Evolutionary conservation across 2,113 vertebrate species (phyloP).

Genomic region (Heliornis fulica): DNA sequence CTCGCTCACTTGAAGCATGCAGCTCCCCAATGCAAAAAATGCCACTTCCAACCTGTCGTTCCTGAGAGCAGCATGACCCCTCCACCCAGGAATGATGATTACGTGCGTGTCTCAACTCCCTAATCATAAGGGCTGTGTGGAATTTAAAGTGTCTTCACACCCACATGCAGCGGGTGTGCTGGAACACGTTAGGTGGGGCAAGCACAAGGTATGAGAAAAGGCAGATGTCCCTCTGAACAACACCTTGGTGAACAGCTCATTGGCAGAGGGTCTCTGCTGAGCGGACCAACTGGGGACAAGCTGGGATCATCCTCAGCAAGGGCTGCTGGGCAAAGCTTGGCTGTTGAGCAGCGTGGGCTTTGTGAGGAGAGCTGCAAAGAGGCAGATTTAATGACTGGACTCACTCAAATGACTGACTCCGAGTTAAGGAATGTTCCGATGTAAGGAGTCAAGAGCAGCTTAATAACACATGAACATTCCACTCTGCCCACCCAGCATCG

Average conservation of each 20-base stretch:
- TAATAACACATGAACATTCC: not conserved
- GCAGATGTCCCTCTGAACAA: not conserved
- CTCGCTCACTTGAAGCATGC: not conserved
- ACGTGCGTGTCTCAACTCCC: not conserved
- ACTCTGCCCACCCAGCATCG: not conserved
- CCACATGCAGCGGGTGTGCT: not conserved
- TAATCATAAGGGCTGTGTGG: not conserved
- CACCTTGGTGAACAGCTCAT: not conserved
- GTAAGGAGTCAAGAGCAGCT: not conserved
- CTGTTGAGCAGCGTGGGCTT: not conserved
- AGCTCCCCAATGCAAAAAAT: not conserved
- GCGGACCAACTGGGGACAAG: not conserved
- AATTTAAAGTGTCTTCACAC: constrained; percentile 14
- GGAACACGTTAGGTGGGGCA: not conserved
- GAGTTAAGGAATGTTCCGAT: not conserved
- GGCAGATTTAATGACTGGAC: not conserved
- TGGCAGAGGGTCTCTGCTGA: not conserved
- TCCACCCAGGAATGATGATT: not conserved
- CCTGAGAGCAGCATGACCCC: not conserved
- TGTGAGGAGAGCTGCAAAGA: not conserved
- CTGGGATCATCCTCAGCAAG: not conserved
- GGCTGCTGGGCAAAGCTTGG: not conserved
- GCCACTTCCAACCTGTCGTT: not conserved
- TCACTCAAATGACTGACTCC: not conserved
- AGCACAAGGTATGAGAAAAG: not conserved